Evolutionary conservation across 2,797 vertebrate species (phyloP).

Genomic region (Platalea minor): DNA sequence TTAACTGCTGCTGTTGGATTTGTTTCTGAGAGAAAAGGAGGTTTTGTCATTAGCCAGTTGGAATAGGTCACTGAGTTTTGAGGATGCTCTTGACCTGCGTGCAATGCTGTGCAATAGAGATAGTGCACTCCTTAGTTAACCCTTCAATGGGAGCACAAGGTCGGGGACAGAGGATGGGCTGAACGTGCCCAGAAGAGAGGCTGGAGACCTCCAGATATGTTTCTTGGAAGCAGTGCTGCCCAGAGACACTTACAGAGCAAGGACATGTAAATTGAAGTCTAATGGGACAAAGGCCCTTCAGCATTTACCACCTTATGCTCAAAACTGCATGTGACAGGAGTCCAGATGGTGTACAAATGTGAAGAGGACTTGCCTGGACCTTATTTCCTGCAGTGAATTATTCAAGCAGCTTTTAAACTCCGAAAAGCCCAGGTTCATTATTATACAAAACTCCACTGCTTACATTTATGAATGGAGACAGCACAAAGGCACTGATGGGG

Average conservation of each 20-base stretch:
- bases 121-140: neutral
- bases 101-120: neutral
- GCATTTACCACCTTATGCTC: constrained; percentile 18
- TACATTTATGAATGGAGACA: neutral
- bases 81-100: neutral
- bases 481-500: neutral
- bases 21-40: neutral
- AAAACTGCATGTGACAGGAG: neutral
- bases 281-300: neutral
- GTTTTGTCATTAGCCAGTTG: neutral
- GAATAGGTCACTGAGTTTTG: neutral
- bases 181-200: neutral
- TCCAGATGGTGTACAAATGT: constrained; percentile 28
- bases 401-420: neutral
- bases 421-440: neutral
- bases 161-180: neutral
- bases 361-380: constrained; percentile 18
- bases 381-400: constrained; percentile 14
- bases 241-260: neutral
- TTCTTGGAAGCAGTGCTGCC: neutral
- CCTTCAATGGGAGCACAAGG: neutral
- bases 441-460: neutral
- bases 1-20: neutral
- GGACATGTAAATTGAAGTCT: neutral
- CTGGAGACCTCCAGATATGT: neutral